Base-by-base conservation (phyloP, 2,888 invertebrate species). In the Pollenia griseotomentosa region DNA sequence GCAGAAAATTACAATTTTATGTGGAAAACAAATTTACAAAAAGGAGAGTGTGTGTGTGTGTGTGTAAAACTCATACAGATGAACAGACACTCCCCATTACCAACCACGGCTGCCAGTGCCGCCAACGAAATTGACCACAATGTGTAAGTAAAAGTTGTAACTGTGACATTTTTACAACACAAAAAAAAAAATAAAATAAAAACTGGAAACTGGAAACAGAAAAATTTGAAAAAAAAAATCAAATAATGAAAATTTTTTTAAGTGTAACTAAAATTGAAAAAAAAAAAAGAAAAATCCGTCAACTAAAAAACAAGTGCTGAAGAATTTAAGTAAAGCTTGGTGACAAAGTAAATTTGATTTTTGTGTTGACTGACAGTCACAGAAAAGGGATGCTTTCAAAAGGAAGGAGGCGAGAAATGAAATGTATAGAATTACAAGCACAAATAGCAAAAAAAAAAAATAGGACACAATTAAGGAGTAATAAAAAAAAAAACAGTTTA, bases 1-100 rank as follows among this genome's bases (percentile, higher is more conserved):
- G 44, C 78, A 86, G 9, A 59, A 85, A 81, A 71, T 81, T 77
- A 77, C 75, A 77, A 66, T 55, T 74, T 84, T 59, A 46, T 78
- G 51, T 66, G 51, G 59, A 65, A 74, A 74, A 73, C 12, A 53
- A 55, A 12, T 19, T 23, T 71, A 14, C 10, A 11, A 19, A 40
- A 12, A 46, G 1, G 19, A 46, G 48, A 33, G 19, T 9, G 23
- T 12, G 12, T 51, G 11, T n/a, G 61, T 33, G 55, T 63, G 19
- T 7, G 9, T 14, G 19, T 46, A n/a, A 46, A 16, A 19, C 55
- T 12, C 57, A 53, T 55, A 55, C 55, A 46, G n/a, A 9, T 0
- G 44, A 9, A 46, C 2, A 4, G 9, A 19, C 14, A 44, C 23
- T n/a, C 33, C 9, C 2, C 33, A 16, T 14, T 11, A 8, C 44